A percentile compares a stretch with the other conserved stretches of the same genome.
Evolutionary conservation across 1,140 invertebrate genomes (phyloP).

Genomic region (Episyrphus balteatus): DNA sequence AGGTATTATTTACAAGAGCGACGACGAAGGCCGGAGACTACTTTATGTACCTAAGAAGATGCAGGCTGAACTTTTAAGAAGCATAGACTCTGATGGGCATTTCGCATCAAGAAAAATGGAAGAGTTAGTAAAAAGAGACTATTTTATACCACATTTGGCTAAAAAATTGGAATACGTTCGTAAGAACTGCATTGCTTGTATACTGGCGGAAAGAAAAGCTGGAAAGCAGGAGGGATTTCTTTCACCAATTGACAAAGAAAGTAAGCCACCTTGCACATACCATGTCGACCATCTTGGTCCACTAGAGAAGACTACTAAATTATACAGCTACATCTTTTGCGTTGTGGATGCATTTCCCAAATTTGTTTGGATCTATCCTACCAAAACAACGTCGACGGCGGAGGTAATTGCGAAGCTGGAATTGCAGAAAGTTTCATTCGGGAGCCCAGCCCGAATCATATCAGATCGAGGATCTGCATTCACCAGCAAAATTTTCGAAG

Average conservation of each 20-base stretch:
- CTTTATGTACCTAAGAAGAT: slow-evolving; percentile 20
- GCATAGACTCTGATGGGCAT: slow-evolving; percentile 27
- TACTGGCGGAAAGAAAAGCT: slow-evolving; percentile 16
- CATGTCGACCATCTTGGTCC: slow-evolving; percentile 14
- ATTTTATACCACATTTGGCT: slow-evolving; percentile 26
- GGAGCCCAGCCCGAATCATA: slow-evolving; percentile 19
- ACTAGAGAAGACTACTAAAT: slow-evolving; percentile 15
- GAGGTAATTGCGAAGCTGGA: slow-evolving; percentile 11
- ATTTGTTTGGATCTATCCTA: slow-evolving; percentile 14
- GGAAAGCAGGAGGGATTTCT: slow-evolving; percentile 35
- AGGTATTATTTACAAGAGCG: slow-evolving; percentile 16
- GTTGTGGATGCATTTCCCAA: slow-evolving; percentile 20
- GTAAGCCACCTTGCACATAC: slow-evolving; percentile 12
- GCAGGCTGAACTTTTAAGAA: slow-evolving; percentile 18
- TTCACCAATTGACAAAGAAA: slow-evolving; percentile 20
- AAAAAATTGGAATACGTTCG: slow-evolving; percentile 23
- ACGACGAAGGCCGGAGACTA: slow-evolving; percentile 7
- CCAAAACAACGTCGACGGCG: neutral
- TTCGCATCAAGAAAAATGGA: slow-evolving; percentile 31
- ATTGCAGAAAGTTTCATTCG: slow-evolving; percentile 16
- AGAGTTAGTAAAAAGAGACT: slow-evolving; percentile 28
- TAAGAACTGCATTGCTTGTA: slow-evolving; percentile 22
- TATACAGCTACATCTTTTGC: slow-evolving; percentile 15
- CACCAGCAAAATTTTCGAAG: slow-evolving; percentile 11
- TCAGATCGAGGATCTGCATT: slow-evolving; percentile 13